These are phyloP conservation scores for Drosophila sucinea DNA, from an alignment of 1,140 invertebrate species.

Conservation along the genomic window DNA sequence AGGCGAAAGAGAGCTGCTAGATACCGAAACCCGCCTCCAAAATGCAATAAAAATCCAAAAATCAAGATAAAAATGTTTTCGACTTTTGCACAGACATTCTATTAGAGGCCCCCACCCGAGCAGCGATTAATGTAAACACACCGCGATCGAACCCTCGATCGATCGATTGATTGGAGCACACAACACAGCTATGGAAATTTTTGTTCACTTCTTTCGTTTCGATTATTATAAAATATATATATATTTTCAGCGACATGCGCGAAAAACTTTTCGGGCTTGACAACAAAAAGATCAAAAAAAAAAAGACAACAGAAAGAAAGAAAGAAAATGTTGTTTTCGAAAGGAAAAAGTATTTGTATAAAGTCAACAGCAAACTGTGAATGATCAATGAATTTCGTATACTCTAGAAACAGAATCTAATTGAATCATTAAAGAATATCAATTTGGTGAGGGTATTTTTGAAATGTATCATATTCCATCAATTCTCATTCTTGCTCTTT, in stretches of 20 bases:
- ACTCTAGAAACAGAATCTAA: neutral
- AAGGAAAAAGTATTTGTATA: neutral
- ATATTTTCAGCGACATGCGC: constrained; percentile 12
- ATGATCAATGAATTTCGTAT: neutral
- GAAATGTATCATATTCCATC: neutral
- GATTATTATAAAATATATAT: constrained; percentile 24
- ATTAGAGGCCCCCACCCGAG: constrained; percentile 1
- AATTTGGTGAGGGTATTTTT: neutral
- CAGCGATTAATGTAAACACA: constrained; percentile 8
- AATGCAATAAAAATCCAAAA: constrained; percentile 28
- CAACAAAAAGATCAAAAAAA: constrained; percentile 9
- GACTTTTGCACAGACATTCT: neutral
- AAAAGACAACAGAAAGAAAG: neutral
- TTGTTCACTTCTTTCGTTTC: constrained; percentile 13
- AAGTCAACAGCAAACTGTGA: neutral
- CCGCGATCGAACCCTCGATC: neutral
- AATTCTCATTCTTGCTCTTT: neutral
- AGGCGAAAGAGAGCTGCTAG: neutral
- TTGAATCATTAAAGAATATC: neutral
- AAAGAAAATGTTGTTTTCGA: constrained; percentile 6
- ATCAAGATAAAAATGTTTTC: constrained; percentile 1
- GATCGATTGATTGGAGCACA: too few relatives aligned
- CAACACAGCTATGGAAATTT: constrained; percentile 13
- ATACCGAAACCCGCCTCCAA: constrained; percentile 15
- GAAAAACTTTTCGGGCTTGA: constrained; percentile 41